Percentiles rank a stretch among this genome's conserved stretches.
phyloP scores from a whole-genome alignment of 1,140 invertebrate species.

The Ceratina calcarata region DNA sequence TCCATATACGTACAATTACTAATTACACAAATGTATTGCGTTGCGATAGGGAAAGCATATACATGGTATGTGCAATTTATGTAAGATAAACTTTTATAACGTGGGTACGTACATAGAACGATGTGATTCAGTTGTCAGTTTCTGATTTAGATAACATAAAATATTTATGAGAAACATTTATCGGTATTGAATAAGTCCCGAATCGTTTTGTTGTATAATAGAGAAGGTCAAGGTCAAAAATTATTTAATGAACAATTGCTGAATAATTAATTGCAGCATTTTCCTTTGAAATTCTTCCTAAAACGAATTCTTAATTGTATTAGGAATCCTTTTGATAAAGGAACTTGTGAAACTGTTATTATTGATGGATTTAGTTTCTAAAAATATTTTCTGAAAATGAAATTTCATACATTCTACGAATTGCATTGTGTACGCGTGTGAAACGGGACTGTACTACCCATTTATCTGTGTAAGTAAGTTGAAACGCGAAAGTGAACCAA shows the following conservation, averaged over 20 bases:
- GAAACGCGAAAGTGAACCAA: constrained; percentile 64
- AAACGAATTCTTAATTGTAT: no score
- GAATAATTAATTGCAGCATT: background rate
- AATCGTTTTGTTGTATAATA: background rate
- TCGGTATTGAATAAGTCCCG: no score
- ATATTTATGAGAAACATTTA: background rate
- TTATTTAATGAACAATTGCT: background rate
- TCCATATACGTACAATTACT: no score
- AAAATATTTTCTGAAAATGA: no score
- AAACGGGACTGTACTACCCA: background rate
- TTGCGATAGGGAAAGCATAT: constrained; percentile 33
- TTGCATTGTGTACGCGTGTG: background rate
- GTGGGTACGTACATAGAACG: background rate
- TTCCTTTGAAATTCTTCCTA: no score
- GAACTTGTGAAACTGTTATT: no score
- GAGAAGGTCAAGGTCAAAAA: constrained; percentile 3
- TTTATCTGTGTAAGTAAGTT: constrained; percentile 13
- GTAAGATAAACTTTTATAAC: no score
- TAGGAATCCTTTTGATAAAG: no score
- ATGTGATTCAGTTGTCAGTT: background rate
- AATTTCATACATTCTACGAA: no score
- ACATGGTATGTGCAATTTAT: background rate
- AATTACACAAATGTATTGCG: no score
- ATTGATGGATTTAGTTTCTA: no score
- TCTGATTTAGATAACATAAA: background rate